Percentiles rank a stretch among this genome's conserved stretches.
These are phyloP conservation scores for Ictalurus punctatus DNA, from an alignment of 2,113 vertebrate species.

Conservation along the genomic window DNA sequence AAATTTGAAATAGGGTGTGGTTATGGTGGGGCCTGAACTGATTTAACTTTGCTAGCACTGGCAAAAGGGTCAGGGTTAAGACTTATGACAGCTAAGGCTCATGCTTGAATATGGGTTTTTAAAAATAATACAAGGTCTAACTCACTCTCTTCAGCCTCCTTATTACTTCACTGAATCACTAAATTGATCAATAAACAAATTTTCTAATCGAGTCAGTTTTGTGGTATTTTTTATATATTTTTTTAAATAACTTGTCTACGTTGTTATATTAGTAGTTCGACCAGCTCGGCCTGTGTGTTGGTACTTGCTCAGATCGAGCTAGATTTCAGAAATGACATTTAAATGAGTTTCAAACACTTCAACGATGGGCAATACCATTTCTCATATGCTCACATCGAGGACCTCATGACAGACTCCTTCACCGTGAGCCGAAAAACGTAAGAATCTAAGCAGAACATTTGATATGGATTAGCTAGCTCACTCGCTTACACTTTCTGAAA, in stretches of 20 bases:
- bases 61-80: neutral
- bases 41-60: neutral
- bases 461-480: neutral
- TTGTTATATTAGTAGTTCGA: neutral
- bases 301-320: neutral
- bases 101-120: neutral
- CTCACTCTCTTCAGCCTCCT: neutral
- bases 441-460: neutral
- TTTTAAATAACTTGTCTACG: neutral
- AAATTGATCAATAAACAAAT: neutral
- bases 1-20: neutral
- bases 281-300: neutral
- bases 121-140: neutral
- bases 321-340: neutral
- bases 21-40: neutral
- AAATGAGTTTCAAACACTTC: neutral
- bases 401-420: neutral
- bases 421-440: neutral
- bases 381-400: neutral
- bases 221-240: neutral
- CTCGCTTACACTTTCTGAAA: neutral
- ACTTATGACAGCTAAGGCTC: neutral
- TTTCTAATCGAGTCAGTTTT: neutral
- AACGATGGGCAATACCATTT: neutral
- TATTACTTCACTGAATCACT: neutral